Percentiles rank a stretch among this genome's conserved stretches.
Evolutionary conservation across 2,113 vertebrate species (phyloP).

Genomic region (Turnix velox): DNA sequence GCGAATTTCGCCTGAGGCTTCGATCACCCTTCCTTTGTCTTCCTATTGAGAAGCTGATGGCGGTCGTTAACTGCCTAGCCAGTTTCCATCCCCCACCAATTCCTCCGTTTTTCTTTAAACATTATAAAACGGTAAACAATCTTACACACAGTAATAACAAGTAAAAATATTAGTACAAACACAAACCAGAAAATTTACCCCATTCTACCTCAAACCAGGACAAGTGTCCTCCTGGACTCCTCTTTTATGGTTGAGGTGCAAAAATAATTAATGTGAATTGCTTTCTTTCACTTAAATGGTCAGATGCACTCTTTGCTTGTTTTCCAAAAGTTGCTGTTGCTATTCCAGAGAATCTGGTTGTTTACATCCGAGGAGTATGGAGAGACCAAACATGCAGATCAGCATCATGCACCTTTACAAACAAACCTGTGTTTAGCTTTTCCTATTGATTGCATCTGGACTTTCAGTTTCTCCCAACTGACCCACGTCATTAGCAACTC

Average conservation of each 20-base stretch:
- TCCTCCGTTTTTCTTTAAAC: too few relatives aligned
- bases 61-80: too few relatives aligned
- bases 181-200: too few relatives aligned
- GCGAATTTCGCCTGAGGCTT: too few relatives aligned
- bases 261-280: background rate
- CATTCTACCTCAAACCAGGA: too few relatives aligned
- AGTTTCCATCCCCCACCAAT: too few relatives aligned
- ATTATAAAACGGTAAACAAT: too few relatives aligned
- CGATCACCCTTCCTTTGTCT: too few relatives aligned
- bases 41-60: too few relatives aligned
- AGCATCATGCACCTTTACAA: background rate
- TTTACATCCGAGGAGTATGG: background rate
- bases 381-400: background rate
- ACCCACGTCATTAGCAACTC: background rate
- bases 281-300: background rate
- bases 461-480: background rate
- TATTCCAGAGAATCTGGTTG: background rate
- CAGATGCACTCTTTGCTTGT: background rate
- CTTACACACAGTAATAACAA: too few relatives aligned
- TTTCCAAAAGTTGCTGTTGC: background rate
- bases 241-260: background rate
- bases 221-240: too few relatives aligned
- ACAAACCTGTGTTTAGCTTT: background rate
- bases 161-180: too few relatives aligned
- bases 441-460: background rate